phyloP scores from a whole-genome alignment of 2,113 vertebrate species.

The Gymnogyps californianus region DNA sequence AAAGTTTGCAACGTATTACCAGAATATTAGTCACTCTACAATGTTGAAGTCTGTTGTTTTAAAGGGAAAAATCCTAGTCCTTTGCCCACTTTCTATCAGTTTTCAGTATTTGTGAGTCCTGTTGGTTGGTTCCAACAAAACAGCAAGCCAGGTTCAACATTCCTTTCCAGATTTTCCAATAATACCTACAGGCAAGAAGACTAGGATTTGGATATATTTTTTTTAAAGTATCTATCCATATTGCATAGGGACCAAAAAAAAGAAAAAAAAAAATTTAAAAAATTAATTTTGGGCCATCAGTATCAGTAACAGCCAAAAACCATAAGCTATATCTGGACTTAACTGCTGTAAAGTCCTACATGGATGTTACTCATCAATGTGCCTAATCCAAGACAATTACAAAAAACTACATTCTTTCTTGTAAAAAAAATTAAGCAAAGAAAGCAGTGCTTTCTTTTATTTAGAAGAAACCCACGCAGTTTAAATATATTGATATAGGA shows the following conservation, averaged over 20 bases:
- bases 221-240: neutral
- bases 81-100: neutral
- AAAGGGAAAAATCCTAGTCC: neutral
- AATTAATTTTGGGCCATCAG: neutral
- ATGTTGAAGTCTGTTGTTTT: neutral
- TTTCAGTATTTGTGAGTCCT: neutral
- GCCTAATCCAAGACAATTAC: neutral
- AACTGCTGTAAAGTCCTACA: neutral
- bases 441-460: neutral
- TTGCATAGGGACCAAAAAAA: neutral
- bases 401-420: neutral
- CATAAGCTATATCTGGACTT: neutral
- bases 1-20: neutral
- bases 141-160: neutral
- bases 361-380: neutral
- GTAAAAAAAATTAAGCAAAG: neutral
- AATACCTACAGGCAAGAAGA: neutral
- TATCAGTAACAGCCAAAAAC: neutral
- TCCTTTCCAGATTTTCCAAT: neutral
- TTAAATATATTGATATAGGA: neutral
- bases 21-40: neutral
- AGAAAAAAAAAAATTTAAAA: neutral
- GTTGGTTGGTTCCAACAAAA: neutral
- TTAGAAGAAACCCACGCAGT: neutral
- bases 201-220: neutral